Conservation (phyloP, 2,888 invertebrate species). For the Heliconius sara region DNA sequence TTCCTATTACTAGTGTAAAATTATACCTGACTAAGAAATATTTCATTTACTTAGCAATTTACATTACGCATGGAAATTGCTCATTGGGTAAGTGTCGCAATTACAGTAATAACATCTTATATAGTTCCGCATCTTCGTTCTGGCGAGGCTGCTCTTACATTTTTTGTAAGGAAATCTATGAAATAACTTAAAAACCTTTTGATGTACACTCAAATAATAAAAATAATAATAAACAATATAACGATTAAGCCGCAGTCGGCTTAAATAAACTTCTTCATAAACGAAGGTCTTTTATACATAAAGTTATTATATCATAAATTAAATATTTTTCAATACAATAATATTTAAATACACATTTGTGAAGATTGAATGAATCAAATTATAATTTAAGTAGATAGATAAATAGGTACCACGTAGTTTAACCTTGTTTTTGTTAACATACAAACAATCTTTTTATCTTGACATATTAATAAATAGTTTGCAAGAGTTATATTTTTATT, state of each 20-base stretch:
- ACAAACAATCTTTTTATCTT: not conserved
- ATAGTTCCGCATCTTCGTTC: slow-evolving; percentile 28
- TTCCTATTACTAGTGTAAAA: slow-evolving; percentile 25
- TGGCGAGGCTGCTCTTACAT: slow-evolving; percentile 1
- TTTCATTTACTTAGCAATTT: slow-evolving; percentile 24
- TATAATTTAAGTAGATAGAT: not conserved
- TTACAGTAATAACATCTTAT: slow-evolving; percentile 15
- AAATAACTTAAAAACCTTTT: slow-evolving; percentile 24
- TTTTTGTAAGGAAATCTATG: slow-evolving; percentile 20
- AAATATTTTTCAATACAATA: slow-evolving; percentile 1
- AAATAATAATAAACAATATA: slow-evolving; percentile 7
- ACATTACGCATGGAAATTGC: slow-evolving; percentile 16
- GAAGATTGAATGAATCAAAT: slow-evolving; percentile 16
- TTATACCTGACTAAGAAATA: slow-evolving; percentile 31
- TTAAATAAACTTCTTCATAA: not conserved
- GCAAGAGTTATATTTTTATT: not conserved
- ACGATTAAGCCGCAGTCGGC: slow-evolving; percentile 13
- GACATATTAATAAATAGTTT: not conserved
- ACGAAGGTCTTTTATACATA: slow-evolving; percentile 10
- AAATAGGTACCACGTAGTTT: not conserved
- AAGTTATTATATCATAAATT: slow-evolving; percentile 8
- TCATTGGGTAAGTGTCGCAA: slow-evolving; percentile 21
- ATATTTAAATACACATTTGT: not conserved
- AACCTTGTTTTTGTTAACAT: slow-evolving; percentile 10
- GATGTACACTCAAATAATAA: slow-evolving; percentile 5